Percentiles rank a stretch among this genome's conserved stretches.
Conservation (phyloP, 2,797 vertebrate species). For the Dipus sagitta region DNA sequence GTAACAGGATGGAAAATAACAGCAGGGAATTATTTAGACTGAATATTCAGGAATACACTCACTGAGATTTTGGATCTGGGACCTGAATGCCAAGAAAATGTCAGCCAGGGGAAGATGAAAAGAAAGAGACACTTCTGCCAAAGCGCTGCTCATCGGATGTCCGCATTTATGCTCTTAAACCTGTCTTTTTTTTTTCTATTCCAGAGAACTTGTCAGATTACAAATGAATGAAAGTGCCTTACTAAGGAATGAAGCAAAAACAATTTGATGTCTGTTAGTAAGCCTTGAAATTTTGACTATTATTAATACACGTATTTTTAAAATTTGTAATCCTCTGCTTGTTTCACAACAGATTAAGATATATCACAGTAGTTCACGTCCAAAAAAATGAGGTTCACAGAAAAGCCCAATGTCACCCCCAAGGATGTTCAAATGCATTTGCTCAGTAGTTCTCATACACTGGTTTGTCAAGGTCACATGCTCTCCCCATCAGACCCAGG, state of each 20-base stretch:
- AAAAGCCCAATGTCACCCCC: neutral
- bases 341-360: constrained; percentile 1
- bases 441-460: too few relatives aligned
- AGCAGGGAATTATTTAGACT: neutral
- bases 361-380: neutral
- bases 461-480: neutral
- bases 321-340: neutral
- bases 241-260: neutral
- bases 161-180: neutral
- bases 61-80: neutral
- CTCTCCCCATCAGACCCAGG: neutral
- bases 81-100: neutral
- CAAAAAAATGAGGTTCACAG: neutral
- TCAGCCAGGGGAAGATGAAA: neutral
- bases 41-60: neutral
- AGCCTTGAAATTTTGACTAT: constrained; percentile 7
- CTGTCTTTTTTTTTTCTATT: neutral
- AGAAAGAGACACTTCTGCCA: neutral
- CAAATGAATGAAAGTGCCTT: neutral
- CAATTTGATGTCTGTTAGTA: neutral
- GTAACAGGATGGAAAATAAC: neutral
- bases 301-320: neutral
- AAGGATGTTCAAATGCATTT: neutral
- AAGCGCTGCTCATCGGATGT: neutral
- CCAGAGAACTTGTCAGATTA: neutral